Evolutionary conservation across 2,888 invertebrate genomes (phyloP), one percentile per base, ranked within the genome.

Genomic region (Parnassius apollo): DNA sequence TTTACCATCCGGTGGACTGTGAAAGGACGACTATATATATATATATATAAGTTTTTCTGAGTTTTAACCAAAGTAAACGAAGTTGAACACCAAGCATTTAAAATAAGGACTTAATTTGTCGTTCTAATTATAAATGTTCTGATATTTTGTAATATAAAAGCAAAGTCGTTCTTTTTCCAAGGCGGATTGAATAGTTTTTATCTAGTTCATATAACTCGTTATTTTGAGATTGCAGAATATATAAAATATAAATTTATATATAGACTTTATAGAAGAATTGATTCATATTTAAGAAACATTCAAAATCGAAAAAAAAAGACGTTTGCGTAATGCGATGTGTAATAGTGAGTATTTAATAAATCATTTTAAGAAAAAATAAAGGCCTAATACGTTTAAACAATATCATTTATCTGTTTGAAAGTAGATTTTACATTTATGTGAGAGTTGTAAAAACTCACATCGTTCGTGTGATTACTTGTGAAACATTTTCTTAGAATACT

Each of bases 151-250:
- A 46, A 46, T n/a, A 11, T n/a, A 7, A 53, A 52, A 44, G 13
- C 10, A 45, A 54, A 18, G n/a, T 53, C 42, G 35, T 46, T 11
- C n/a, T 18, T 13, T 9, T 11, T 18, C 2, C 25, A 3, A 18
- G 44, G 54, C 44, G 54, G 9, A 54, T 10, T 50, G 22, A 10
- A 42, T 12, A 57, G 42, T 50, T 48, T 13, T 50, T 42, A 42
- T 12, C 45, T 10, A 48, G 2, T 18, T 50, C 13, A 13, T 35
- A 50, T 9, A 42, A 50, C 11, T 42, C 35, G 57, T 57, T 57
- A 49, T 42, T 49, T 54, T 9, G 11, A 18, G 42, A 50, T 25
- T 49, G 48, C 42, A 13, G 50, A 11, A 57, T 57, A 50, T 35
- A 50, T 22, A 42, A 48, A 11, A 53, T 22, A 25, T 22, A 10